These are phyloP conservation scores for Parthenolecanium corni DNA, from an alignment of 2,888 invertebrate species.

Conservation along the genomic window DNA sequence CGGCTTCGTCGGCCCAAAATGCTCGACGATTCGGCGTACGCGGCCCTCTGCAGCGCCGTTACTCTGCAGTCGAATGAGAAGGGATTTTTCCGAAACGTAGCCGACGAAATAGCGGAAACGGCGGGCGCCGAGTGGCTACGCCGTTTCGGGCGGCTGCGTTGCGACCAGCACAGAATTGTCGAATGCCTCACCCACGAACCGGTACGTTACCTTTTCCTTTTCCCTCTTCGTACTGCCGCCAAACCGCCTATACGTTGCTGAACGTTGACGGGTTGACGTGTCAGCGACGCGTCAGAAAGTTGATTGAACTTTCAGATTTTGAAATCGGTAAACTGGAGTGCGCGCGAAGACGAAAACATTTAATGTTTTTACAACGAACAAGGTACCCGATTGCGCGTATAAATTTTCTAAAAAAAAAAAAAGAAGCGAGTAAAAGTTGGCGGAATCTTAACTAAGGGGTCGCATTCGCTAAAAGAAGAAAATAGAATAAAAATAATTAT, in stretches of 20 bases:
- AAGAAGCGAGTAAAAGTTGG: too few species aligned
- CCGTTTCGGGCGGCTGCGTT: conserved; percentile 48
- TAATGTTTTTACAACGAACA: too few species aligned
- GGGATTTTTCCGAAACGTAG: conserved; percentile 62
- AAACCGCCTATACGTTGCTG: neutral
- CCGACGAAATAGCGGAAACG: conserved; percentile 46
- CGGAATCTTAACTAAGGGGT: too few species aligned
- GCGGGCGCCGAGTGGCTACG: conserved; percentile 51
- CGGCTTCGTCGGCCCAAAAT: too few species aligned
- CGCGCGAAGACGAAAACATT: too few species aligned
- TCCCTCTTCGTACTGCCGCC: neutral
- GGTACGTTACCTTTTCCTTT: conserved; percentile 38
- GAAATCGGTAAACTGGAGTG: too few species aligned
- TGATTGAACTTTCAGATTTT: too few species aligned
- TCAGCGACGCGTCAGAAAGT: too few species aligned
- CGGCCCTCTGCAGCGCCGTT: conserved; percentile 56
- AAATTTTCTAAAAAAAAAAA: too few species aligned
- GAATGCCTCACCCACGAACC: conserved; percentile 45
- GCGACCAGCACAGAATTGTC: conserved; percentile 48
- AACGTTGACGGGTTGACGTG: neutral
- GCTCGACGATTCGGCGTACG: conserved; percentile 39
- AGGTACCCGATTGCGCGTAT: too few species aligned
- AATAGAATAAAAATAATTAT: too few species aligned
- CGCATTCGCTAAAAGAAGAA: too few species aligned
- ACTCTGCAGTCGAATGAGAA: conserved; percentile 62